A percentile compares a stretch with the other conserved stretches of the same genome.
phyloP scores from a whole-genome alignment of 2,797 vertebrate species.

The Leucoraja ocellata region DNA sequence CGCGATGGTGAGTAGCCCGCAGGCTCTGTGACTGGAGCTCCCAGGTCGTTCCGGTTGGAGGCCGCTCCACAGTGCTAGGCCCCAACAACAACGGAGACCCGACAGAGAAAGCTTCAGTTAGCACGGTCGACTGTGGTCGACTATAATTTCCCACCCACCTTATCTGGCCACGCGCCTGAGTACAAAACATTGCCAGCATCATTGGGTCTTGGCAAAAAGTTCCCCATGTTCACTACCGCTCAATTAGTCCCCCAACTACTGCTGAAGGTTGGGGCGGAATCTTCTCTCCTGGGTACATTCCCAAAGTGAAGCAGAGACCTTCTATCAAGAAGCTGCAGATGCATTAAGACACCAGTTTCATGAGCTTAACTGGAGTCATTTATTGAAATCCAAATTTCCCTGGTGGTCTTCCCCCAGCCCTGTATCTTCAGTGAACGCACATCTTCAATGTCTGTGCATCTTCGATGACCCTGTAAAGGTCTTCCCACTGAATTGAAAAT shows the following conservation, averaged over 20 bases:
- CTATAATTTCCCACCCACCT: too few species aligned
- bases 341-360: neutral
- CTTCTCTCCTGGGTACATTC: neutral
- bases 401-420: neutral
- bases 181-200: neutral
- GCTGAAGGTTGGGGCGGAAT: neutral
- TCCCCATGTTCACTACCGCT: neutral
- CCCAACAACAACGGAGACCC: too few species aligned
- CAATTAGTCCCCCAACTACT: neutral
- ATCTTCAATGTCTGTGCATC: neutral
- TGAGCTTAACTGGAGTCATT: neutral
- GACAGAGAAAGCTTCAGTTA: too few species aligned
- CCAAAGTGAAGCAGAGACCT: neutral
- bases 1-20: too few species aligned
- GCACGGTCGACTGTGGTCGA: too few species aligned
- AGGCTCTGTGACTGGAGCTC: too few species aligned
- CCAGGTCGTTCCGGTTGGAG: too few species aligned
- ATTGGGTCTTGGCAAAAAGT: neutral
- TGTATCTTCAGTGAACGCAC: neutral
- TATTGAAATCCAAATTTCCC: neutral
- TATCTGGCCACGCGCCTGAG: too few species aligned
- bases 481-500: neutral
- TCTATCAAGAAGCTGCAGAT: neutral
- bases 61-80: too few species aligned
- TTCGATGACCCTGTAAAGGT: neutral